Conservation (phyloP, 2,113 vertebrate genomes). For the Xiphorhynchus elegans region DNA sequence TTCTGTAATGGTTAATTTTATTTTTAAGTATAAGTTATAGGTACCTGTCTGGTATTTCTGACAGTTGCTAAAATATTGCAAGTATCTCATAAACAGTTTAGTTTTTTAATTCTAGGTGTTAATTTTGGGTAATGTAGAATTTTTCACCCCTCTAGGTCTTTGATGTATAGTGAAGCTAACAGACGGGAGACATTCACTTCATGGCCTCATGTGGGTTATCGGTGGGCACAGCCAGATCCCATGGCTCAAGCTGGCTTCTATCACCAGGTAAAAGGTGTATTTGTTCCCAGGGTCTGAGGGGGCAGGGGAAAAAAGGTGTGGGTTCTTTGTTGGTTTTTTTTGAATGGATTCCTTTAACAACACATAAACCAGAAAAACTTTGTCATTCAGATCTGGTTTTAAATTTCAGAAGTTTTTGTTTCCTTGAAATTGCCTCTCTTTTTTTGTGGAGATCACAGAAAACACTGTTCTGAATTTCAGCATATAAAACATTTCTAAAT, state of each 20-base stretch:
- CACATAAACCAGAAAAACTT: neutral
- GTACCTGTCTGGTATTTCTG: neutral
- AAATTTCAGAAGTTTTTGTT: neutral
- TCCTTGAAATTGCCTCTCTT: neutral
- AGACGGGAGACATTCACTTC: slow-evolving; percentile 98
- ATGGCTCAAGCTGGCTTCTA: slow-evolving; percentile 99
- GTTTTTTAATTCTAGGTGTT: neutral
- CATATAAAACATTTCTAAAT: neutral
- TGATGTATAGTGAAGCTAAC: slow-evolving; percentile 99
- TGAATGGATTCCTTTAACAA: neutral
- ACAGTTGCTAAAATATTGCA: neutral
- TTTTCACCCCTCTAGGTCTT: slow-evolving; percentile 79
- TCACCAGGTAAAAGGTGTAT: slow-evolving; percentile 87
- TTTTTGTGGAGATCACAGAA: neutral
- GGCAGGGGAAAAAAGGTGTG: neutral
- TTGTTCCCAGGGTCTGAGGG: neutral
- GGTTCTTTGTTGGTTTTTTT: neutral
- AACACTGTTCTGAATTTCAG: neutral
- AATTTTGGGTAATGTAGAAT: neutral
- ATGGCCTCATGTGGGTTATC: slow-evolving; percentile 97
- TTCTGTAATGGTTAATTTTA: neutral
- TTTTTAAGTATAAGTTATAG: neutral
- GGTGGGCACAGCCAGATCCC: slow-evolving; percentile 98
- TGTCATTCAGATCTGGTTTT: neutral
- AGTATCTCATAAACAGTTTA: neutral